Conservation (phyloP, 2,797 vertebrate genomes). For the Artibeus jamaicensis region DNA sequence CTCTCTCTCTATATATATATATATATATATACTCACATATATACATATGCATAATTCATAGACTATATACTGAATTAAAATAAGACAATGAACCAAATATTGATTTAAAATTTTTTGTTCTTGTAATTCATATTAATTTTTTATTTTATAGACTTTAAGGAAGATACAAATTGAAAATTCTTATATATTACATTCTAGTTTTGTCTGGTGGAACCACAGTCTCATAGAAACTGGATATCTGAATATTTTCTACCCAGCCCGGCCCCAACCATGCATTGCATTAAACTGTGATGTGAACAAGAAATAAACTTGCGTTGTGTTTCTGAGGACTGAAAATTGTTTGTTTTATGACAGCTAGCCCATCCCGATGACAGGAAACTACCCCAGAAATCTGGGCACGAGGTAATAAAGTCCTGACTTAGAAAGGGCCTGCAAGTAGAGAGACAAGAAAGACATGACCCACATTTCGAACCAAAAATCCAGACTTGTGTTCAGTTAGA, state of each 20-base stretch:
- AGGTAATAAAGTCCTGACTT: not conserved
- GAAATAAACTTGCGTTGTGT: not conserved
- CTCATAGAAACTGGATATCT: not conserved
- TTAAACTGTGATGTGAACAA: not conserved
- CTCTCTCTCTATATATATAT: no score
- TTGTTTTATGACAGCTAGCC: not conserved
- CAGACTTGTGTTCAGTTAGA: not conserved
- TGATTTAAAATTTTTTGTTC: not conserved
- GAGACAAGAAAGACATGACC: not conserved
- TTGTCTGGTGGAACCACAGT: fast-evolving
- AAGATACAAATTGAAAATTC: not conserved
- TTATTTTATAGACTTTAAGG: not conserved
- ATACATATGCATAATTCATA: not conserved
- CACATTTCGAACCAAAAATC: not conserved
- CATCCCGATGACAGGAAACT: not conserved
- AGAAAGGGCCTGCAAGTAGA: not conserved
- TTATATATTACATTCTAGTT: not conserved
- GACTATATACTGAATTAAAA: not conserved
- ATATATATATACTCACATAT: no score
- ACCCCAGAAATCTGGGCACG: no score
- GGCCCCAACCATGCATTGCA: no score
- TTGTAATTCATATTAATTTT: not conserved
- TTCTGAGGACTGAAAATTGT: not conserved
- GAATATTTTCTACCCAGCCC: not conserved
- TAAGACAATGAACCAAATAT: not conserved